phyloP scores from a whole-genome alignment of 2,888 invertebrate genomes.

The Litoditis marina region DNA sequence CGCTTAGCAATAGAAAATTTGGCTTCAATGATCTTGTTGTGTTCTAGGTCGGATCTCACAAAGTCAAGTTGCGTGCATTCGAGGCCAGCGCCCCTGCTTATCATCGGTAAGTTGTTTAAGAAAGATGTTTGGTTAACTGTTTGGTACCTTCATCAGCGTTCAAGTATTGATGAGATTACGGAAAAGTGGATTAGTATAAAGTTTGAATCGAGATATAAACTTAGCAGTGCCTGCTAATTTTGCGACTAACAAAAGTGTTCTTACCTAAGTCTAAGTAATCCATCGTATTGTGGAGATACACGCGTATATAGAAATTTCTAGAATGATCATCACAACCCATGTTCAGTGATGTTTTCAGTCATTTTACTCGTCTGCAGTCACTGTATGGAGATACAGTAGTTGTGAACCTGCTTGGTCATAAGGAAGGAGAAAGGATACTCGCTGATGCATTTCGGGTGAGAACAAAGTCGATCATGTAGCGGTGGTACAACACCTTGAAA shows the following conservation, averaged over 20 bases:
- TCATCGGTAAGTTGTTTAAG: conserved; percentile 68
- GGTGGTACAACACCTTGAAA: too few relatives aligned
- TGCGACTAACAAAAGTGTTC: background rate
- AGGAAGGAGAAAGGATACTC: conserved; percentile 93
- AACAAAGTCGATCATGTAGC: background rate
- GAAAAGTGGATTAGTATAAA: too few relatives aligned
- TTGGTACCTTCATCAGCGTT: background rate
- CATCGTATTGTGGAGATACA: too few relatives aligned
- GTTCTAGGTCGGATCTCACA: conserved; percentile 83
- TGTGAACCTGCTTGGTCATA: conserved; percentile 83
- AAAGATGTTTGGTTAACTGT: background rate
- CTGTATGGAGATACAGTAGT: conserved; percentile 89
- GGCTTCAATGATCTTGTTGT: background rate
- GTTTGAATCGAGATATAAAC: too few relatives aligned
- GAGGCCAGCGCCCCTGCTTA: conserved; percentile 90
- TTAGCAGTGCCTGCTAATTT: background rate
- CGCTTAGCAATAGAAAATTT: too few relatives aligned
- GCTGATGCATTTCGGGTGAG: conserved; percentile 80
- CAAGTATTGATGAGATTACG: too few relatives aligned
- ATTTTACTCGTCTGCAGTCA: conserved; percentile 69
- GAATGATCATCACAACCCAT: conserved; percentile 1
- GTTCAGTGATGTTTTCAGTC: conserved; percentile 47
- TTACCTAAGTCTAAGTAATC: too few relatives aligned
- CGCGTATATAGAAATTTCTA: background rate
- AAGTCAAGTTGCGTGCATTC: conserved; percentile 89